Base-by-base conservation (phyloP, 2,888 invertebrate genomes). In the Microctonus hyperodae region DNA sequence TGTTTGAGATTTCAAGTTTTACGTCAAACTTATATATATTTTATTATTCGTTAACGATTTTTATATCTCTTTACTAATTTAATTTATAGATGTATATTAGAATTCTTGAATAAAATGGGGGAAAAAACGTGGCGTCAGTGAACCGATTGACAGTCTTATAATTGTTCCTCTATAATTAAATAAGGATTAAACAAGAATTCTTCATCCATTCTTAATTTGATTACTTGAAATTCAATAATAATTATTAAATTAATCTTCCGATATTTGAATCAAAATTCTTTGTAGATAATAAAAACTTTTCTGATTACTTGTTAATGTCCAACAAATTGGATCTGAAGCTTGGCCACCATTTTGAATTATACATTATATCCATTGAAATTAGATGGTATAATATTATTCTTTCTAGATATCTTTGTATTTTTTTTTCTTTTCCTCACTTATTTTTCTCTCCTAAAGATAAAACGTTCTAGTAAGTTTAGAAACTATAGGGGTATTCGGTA, bases 271-370 rank as follows among this genome's bases (percentile, higher is more conserved):
- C 23, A 53, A 50, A n/a, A 35, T 16, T 61, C 20, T 28, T 35
- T 33, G 31, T 20, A 23, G 25, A 6, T 11, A 60, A 44, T 60
- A 16, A 60, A 35, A 37, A 28, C 40, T 28, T 25, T 70, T 75
- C 75, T 65, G 69, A 76, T 76, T 72, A 70, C 70, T 70, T 73
- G 73, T 76, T 75, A 75, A 75, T 74, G 62, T 64, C 69, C 57
- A 59, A 59, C 68, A 73, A 76, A 76, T 76, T 76, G 74, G 66
- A 59, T 62, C 53, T 50, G 55, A 69, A 57, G 64, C 55, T 33
- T 57, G 50, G 35, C 56, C 53, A 59, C 69, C 75, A 74, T 69
- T 76, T 44, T 7, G 16, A 44, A 16, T 44, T 1, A n/a, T 20
- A 37, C 16, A 44, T 16, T 16, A 44, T 55, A 20, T 3, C 16